These are phyloP conservation scores for Ectropis crepuscularia DNA, from an alignment of 2,888 invertebrate genomes.

Conservation along the genomic window DNA sequence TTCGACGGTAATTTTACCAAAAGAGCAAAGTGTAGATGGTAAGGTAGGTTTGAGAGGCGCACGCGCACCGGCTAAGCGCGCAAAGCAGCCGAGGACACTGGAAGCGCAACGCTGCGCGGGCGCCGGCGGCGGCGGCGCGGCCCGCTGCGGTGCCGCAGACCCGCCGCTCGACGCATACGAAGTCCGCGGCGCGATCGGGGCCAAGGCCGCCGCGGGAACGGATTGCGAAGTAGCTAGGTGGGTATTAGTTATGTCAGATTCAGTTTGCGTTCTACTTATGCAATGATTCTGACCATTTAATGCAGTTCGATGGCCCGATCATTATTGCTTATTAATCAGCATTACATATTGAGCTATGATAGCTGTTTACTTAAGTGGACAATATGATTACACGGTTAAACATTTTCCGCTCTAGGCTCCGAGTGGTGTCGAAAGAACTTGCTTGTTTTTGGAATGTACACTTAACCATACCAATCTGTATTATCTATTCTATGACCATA, in stretches of 20 bases:
- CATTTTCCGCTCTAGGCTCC: conserved; percentile 5
- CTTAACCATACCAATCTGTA: too few relatives aligned
- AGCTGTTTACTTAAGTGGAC: conserved; percentile 11
- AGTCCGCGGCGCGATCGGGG: conserved; percentile 62
- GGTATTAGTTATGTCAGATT: conserved; percentile 80
- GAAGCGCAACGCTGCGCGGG: conserved; percentile 39
- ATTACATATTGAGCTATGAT: conserved; percentile 22
- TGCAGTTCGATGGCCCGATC: conserved; percentile 75
- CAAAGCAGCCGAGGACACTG: conserved; percentile 49
- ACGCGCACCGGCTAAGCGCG: conserved; percentile 54
- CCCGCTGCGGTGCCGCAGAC: conserved; percentile 21
- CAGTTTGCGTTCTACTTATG: conserved; percentile 82
- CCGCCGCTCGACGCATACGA: conserved; percentile 32
- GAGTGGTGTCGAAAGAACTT: conserved; percentile 7
- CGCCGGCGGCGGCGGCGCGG: conserved; percentile 40
- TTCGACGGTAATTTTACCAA: conserved; percentile 47
- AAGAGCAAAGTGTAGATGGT: conserved; percentile 34
- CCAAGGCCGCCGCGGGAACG: conserved; percentile 69
- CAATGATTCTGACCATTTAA: conserved; percentile 71
- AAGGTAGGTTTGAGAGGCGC: conserved; percentile 44
- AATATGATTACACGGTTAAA: conserved; percentile 10
- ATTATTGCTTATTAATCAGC: conserved; percentile 43
- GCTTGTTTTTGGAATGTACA: conserved; percentile 6
- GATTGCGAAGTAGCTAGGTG: conserved; percentile 68
- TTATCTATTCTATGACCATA: too few relatives aligned